Evolutionary conservation across 2,113 vertebrate genomes (phyloP).

Genomic region (Embiotoca jacksoni): DNA sequence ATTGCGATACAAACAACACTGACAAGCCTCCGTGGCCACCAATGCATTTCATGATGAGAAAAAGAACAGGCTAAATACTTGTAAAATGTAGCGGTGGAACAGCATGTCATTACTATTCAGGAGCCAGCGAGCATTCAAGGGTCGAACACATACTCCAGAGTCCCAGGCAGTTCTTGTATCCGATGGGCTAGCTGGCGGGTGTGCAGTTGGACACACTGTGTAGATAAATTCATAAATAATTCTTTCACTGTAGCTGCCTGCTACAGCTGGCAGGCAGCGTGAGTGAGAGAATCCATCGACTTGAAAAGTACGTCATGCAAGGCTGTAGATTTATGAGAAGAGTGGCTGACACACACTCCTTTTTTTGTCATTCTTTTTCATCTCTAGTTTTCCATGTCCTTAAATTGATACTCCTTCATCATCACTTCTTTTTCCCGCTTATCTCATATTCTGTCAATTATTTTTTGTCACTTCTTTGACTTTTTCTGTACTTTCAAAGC

Average conservation of each 20-base stretch:
- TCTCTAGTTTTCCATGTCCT: neutral
- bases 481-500: conserved; percentile 23
- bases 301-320: conserved; percentile 49
- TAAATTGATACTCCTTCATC: conserved; percentile 3
- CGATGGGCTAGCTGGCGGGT: conserved; percentile 33
- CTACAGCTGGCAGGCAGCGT: conserved; percentile 42
- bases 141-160: conserved; percentile 39
- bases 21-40: conserved; percentile 10
- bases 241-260: conserved; percentile 45
- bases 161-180: conserved; percentile 28
- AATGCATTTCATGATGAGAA: conserved; percentile 6
- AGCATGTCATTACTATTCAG: conserved; percentile 33
- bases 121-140: conserved; percentile 6
- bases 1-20: neutral
- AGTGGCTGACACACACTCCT: neutral
- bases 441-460: conserved; percentile 21
- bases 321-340: conserved; percentile 32
- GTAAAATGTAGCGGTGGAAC: neutral
- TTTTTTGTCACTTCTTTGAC: neutral
- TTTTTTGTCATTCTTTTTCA: conserved; percentile 19
- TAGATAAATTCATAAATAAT: conserved; percentile 72
- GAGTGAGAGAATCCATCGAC: conserved; percentile 43
- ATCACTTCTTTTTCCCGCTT: neutral
- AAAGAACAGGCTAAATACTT: neutral
- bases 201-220: conserved; percentile 45